Conservation (phyloP, 2,113 vertebrate genomes). For the Nycticebus coucang region DNA sequence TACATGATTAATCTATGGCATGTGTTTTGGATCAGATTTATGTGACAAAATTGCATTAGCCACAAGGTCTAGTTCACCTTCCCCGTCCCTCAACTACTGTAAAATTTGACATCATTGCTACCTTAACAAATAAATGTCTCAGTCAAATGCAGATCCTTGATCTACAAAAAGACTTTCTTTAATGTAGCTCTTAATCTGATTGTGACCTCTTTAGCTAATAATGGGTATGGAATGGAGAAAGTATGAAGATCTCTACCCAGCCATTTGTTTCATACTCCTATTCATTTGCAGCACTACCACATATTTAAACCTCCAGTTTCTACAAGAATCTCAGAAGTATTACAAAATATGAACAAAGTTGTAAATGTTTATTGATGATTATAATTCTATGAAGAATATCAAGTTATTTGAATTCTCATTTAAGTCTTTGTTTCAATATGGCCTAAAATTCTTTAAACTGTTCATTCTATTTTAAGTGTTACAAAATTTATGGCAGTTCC, state of each 20-base stretch:
- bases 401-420: neutral
- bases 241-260: neutral
- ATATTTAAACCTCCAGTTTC: neutral
- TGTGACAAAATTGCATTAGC: neutral
- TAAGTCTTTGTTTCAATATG: neutral
- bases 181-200: neutral
- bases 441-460: neutral
- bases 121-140: neutral
- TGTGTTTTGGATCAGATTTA: neutral
- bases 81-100: neutral
- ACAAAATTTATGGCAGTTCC: neutral
- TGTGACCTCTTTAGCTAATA: neutral
- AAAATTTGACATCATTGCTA: neutral
- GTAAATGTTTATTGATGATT: neutral
- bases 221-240: neutral
- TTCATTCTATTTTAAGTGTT: neutral
- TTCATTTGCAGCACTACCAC: neutral
- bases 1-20: neutral
- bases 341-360: neutral
- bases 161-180: neutral
- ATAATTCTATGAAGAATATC: neutral
- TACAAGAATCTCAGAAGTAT: neutral
- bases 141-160: neutral
- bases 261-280: neutral
- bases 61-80: neutral